Percentiles rank a stretch among this genome's conserved stretches.
Evolutionary conservation across 1,140 invertebrate genomes (phyloP).

Genomic region (Drosophila teissieri): DNA sequence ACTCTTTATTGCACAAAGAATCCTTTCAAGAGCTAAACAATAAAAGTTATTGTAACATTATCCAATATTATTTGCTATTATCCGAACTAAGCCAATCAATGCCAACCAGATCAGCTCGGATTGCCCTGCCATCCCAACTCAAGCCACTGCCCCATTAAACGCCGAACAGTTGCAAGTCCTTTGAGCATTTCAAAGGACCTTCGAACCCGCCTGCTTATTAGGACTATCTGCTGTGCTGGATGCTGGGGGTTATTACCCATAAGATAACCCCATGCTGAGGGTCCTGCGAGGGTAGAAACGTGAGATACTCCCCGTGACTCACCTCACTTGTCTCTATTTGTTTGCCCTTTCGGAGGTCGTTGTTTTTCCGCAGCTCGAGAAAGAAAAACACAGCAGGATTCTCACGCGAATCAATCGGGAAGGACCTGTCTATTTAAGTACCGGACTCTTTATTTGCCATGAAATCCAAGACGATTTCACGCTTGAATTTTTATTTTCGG

Average conservation of each 20-base stretch:
- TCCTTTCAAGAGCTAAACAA: slow-evolving; percentile 18
- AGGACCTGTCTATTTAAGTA: slow-evolving; percentile 51
- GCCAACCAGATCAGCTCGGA: slow-evolving; percentile 9
- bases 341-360: slow-evolving; percentile 40
- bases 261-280: slow-evolving; percentile 70
- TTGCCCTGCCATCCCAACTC: slow-evolving; percentile 14
- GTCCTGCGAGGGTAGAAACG: slow-evolving; percentile 44
- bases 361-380: slow-evolving; percentile 40
- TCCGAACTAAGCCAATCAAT: slow-evolving; percentile 41
- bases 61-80: slow-evolving; percentile 37
- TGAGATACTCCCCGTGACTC: slow-evolving; percentile 42
- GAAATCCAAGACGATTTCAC: slow-evolving; percentile 75
- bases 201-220: slow-evolving; percentile 45
- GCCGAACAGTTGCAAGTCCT: slow-evolving; percentile 59
- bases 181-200: slow-evolving; percentile 26
- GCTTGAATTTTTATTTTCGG: slow-evolving; percentile 48
- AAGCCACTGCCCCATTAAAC: slow-evolving; percentile 8
- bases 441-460: slow-evolving; percentile 71
- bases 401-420: slow-evolving; percentile 75
- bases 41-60: slow-evolving; percentile 54
- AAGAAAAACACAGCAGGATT: slow-evolving; percentile 72
- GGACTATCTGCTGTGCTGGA: slow-evolving; percentile 50
- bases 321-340: slow-evolving; percentile 38
- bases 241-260: slow-evolving; percentile 24
- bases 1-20: neutral